Evolutionary conservation across 2,797 vertebrate genomes (phyloP), one percentile per base, ranked within the genome.

Genomic region (Astyanax mexicanus): DNA sequence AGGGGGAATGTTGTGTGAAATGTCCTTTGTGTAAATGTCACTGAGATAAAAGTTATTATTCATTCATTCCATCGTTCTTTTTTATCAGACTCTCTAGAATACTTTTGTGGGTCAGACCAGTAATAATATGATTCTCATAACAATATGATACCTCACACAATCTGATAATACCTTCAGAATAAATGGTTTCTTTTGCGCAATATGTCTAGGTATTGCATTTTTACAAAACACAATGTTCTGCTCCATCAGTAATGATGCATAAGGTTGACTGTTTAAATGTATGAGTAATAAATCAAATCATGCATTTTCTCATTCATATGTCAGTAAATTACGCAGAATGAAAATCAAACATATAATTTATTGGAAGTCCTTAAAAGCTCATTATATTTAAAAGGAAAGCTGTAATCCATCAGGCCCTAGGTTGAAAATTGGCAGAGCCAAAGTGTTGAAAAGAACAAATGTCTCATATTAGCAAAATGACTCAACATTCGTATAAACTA

Each of bases 281-380:
- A 25, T 25, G 21, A 27, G 51, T 54, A 54, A 54, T 54, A 54
- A 54, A 54, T 54, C 11, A 54, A 21, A 4, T 2, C 51, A 54
- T 54, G 2, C 7, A 58, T 57, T 77, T 71, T 25, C 4, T 37
- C 35, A 65, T 38, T 27, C n/a, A 7, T 4, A 60, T 21, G 6
- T 42, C 45, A 11, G 21, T 58, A 60, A 58, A 68, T 6, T 40
- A 67, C 37, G 11, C 29, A 29, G 17, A 65, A 58, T 21, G 15
- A 12, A 11, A 0, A 42, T 55, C 57, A 62, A 52, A 47, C 7
- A 0, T 54, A 57, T 37, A 13, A 44, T 29, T 6, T 57, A 35
- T 21, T 57, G 60, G 29, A 57, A 11, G 49, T 37, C 58, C 19
- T 77, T 77, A n/a, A 71, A 71, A 69, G 44, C 25, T 57, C 12